Evolutionary conservation across 2,888 invertebrate species (phyloP).

Genomic region (Hedychridium roseum): DNA sequence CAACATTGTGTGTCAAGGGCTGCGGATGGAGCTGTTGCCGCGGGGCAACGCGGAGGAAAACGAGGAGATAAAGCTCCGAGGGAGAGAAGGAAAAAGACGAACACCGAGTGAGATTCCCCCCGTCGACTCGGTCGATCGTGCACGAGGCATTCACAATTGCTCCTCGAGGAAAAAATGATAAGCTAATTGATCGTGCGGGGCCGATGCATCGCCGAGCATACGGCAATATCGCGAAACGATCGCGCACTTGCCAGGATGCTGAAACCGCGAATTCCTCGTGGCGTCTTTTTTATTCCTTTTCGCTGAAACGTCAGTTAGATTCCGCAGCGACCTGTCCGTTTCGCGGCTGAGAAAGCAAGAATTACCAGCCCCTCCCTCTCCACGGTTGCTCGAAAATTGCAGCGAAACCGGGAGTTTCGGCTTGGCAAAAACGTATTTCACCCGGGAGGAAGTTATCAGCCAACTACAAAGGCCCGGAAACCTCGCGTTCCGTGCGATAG

Average conservation of each 20-base stretch:
- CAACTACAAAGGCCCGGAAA: too few relatives aligned
- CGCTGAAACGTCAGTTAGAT: too few relatives aligned
- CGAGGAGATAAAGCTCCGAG: background rate
- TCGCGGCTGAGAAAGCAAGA: background rate
- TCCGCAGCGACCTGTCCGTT: background rate
- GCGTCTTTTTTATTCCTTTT: too few relatives aligned
- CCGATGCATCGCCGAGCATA: background rate
- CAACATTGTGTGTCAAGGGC: slow-evolving; percentile 60
- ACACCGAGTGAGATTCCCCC: background rate
- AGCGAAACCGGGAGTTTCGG: background rate
- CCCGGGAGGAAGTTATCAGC: too few relatives aligned
- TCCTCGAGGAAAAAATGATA: slow-evolving; percentile 32
- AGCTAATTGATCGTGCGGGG: slow-evolving; percentile 37
- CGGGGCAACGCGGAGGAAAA: background rate
- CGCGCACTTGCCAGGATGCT: too few relatives aligned
- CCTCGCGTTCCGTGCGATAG: too few relatives aligned
- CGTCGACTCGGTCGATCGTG: background rate
- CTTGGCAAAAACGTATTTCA: too few relatives aligned
- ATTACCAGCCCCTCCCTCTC: too few relatives aligned
- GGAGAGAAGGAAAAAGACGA: background rate
- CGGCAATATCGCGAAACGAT: too few relatives aligned
- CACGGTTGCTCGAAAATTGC: background rate
- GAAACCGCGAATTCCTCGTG: too few relatives aligned
- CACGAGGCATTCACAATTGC: slow-evolving; percentile 14
- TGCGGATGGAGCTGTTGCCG: too few relatives aligned